A percentile compares a stretch with the other conserved stretches of the same genome.
Evolutionary conservation across 2,113 vertebrate species (phyloP).

Genomic region (Channa argus): DNA sequence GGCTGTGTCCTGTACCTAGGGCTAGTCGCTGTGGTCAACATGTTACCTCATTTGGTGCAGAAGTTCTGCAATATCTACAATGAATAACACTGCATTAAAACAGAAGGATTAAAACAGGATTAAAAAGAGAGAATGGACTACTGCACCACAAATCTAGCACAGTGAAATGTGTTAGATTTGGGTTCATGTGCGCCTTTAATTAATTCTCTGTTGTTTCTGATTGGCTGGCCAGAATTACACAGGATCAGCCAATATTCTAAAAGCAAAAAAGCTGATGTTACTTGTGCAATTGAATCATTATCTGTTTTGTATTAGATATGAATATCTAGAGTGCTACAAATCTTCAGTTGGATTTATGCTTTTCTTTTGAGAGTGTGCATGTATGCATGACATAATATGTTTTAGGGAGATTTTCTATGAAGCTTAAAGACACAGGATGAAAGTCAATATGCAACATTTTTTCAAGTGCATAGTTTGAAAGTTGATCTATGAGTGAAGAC

Average conservation of each 20-base stretch:
- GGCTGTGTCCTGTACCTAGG: not conserved
- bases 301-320: too few relatives aligned
- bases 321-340: too few relatives aligned
- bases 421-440: not conserved
- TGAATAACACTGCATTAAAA: slow-evolving; percentile 30
- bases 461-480: too few relatives aligned
- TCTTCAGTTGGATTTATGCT: too few relatives aligned
- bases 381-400: not conserved
- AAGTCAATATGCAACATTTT: too few relatives aligned
- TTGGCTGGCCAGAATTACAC: not conserved
- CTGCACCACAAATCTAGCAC: not conserved
- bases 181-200: not conserved
- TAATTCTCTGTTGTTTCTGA: slow-evolving; percentile 15
- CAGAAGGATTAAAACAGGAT: slow-evolving; percentile 1
- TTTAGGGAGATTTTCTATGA: not conserved
- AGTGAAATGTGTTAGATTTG: slow-evolving; percentile 8
- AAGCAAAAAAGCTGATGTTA: slow-evolving; percentile 21
- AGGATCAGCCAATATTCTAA: slow-evolving; percentile 12
- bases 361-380: too few relatives aligned
- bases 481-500: too few relatives aligned
- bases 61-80: slow-evolving; percentile 3
- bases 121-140: not conserved
- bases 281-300: slow-evolving; percentile 29
- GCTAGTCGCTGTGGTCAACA: not conserved
- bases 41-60: slow-evolving; percentile 27